phyloP scores from a whole-genome alignment of 2,113 vertebrate genomes.

The Notiomystis cincta region DNA sequence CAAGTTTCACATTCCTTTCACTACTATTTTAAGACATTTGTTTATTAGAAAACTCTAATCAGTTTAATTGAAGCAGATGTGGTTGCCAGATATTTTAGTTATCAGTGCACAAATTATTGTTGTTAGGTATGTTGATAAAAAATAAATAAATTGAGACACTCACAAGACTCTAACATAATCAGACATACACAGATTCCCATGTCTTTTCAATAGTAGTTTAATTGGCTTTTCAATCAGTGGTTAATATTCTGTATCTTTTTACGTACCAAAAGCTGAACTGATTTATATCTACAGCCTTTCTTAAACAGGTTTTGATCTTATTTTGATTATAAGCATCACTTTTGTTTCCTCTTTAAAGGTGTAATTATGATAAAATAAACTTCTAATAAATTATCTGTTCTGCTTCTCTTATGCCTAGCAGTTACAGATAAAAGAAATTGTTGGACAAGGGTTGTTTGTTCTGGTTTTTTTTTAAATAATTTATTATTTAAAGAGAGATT shows the following conservation, averaged over 20 bases:
- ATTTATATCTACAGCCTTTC: neutral
- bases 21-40: neutral
- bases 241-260: neutral
- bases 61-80: conserved; percentile 3
- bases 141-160: neutral
- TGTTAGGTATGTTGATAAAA: neutral
- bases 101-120: neutral
- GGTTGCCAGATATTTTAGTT: neutral
- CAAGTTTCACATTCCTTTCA: too few species aligned
- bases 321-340: neutral
- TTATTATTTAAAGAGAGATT: neutral
- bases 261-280: neutral
- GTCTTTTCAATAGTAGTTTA: neutral
- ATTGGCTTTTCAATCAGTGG: neutral
- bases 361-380: neutral
- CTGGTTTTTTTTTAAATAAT: neutral
- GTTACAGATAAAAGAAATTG: neutral
- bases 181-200: neutral
- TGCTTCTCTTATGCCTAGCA: neutral
- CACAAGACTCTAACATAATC: neutral
- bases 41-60: neutral
- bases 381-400: neutral
- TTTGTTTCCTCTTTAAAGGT: neutral
- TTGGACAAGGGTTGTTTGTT: neutral
- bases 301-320: neutral